These are phyloP conservation scores for Popillia japonica DNA, from an alignment of 1,140 invertebrate genomes.

Conservation along the genomic window DNA sequence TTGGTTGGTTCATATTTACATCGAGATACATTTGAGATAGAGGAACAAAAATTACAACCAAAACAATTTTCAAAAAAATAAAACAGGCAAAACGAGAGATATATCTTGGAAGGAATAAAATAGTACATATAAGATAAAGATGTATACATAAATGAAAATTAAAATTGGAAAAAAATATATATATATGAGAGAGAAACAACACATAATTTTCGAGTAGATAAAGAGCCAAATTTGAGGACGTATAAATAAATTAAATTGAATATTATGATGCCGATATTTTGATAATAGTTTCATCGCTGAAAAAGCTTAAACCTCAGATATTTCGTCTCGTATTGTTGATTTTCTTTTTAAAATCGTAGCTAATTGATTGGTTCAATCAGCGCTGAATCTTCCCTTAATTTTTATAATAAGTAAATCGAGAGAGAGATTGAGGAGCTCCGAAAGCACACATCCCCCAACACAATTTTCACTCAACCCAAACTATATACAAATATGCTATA, in stretches of 20 bases:
- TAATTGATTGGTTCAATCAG: not conserved
- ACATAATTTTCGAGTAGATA: not conserved
- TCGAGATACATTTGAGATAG: slow-evolving; percentile 30
- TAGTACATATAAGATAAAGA: not conserved
- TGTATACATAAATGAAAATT: not conserved
- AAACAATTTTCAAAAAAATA: not conserved
- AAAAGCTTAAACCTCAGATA: not conserved
- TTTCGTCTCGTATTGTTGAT: not conserved
- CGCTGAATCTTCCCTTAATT: slow-evolving; percentile 3
- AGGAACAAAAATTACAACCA: not conserved
- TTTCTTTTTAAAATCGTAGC: not conserved
- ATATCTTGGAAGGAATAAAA: not conserved
- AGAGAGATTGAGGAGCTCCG: not conserved
- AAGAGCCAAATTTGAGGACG: slow-evolving; percentile 17
- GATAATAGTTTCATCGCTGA: slow-evolving; percentile 13
- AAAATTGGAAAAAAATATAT: not conserved
- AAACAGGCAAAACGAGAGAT: not conserved
- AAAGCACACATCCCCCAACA: not conserved
- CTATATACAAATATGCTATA: not conserved
- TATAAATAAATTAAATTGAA: not conserved
- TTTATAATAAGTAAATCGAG: not conserved
- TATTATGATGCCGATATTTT: slow-evolving; percentile 1
- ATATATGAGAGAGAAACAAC: not conserved
- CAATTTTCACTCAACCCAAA: not conserved
- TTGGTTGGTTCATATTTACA: slow-evolving; percentile 28